A percentile compares a stretch with the other conserved stretches of the same genome.
Evolutionary conservation across 2,113 vertebrate species (phyloP).

Genomic region (Phaetusa simplex): DNA sequence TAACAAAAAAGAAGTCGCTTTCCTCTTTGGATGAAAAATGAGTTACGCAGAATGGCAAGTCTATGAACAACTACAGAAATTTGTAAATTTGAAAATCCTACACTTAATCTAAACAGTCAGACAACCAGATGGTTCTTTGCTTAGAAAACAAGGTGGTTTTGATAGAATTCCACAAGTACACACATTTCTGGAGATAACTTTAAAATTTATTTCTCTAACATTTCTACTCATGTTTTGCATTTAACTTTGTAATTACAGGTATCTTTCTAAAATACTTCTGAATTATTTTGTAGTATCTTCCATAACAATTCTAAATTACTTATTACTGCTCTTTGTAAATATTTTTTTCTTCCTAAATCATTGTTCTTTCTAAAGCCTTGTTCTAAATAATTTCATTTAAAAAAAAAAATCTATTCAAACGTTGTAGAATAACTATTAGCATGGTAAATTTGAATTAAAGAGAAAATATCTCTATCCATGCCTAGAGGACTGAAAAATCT

Average conservation of each 20-base stretch:
- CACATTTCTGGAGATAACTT: background rate
- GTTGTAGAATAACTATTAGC: background rate
- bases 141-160: background rate
- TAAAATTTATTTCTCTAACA: background rate
- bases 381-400: background rate
- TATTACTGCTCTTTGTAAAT: background rate
- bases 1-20: background rate
- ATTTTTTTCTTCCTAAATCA: background rate
- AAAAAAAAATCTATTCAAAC: background rate
- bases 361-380: background rate
- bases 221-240: background rate
- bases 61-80: background rate
- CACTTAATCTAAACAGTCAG: background rate
- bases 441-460: background rate
- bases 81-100: background rate
- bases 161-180: background rate
- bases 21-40: background rate
- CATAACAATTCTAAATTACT: background rate
- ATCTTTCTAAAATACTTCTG: background rate
- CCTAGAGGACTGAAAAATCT: background rate
- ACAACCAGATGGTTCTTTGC: background rate
- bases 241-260: background rate
- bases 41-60: background rate
- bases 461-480: background rate
- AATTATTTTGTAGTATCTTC: background rate